Percentiles rank a stretch among this genome's conserved stretches.
Conservation (phyloP, 1,140 invertebrate species). For the Helicoverpa zea region DNA sequence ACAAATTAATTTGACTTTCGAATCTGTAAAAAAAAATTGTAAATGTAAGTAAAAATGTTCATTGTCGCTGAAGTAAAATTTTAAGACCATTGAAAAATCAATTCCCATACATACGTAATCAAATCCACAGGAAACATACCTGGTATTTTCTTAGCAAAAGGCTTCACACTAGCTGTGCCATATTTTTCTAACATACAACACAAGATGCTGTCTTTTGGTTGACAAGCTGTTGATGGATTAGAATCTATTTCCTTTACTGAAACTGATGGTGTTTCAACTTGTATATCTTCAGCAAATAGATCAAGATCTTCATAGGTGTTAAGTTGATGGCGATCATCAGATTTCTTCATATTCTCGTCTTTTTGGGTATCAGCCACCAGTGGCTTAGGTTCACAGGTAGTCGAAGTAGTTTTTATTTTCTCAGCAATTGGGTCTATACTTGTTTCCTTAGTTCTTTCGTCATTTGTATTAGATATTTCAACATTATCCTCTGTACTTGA, state of each 20-base stretch:
- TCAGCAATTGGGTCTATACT: not conserved
- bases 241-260: conserved; percentile 24
- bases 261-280: not conserved
- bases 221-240: conserved; percentile 18
- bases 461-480: conserved; percentile 25
- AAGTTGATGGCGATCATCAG: not conserved
- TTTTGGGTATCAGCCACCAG: too few relatives aligned
- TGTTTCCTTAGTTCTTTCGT: not conserved
- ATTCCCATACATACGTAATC: not conserved
- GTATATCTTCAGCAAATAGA: conserved; percentile 52
- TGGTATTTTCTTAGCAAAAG: conserved; percentile 63
- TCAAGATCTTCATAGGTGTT: conserved; percentile 58
- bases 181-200: conserved; percentile 76
- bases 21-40: conserved; percentile 68
- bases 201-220: conserved; percentile 69
- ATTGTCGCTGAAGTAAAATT: too few relatives aligned
- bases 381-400: too few relatives aligned
- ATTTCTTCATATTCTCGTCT: too few relatives aligned
- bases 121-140: conserved; percentile 60
- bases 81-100: not conserved
- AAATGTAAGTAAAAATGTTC: too few relatives aligned
- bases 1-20: conserved; percentile 56
- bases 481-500: conserved; percentile 44
- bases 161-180: conserved; percentile 62
- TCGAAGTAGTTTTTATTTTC: not conserved